Percentiles rank a stretch among this genome's conserved stretches.
phyloP scores from a whole-genome alignment of 2,888 invertebrate genomes.

The Miltochrista miniata region DNA sequence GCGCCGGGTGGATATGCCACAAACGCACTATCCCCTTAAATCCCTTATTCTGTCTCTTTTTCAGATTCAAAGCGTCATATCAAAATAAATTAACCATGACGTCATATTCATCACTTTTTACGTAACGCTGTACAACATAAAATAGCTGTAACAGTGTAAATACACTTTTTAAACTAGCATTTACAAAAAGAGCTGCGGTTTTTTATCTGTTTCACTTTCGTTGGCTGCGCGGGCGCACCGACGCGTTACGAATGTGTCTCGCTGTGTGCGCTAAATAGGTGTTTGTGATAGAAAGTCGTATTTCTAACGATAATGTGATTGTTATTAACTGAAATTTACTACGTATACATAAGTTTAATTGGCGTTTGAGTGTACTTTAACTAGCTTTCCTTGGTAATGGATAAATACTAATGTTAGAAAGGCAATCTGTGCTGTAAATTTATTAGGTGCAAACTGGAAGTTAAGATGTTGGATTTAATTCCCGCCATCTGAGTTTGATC shows the following conservation, averaged over 20 bases:
- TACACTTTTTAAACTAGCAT: conserved; percentile 1
- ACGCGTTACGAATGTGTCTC: conserved; percentile 34
- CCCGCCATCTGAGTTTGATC: too few species aligned
- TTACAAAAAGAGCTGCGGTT: conserved; percentile 19
- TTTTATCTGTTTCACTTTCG: conserved; percentile 51
- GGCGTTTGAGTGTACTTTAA: conserved; percentile 2
- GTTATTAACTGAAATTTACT: conserved; percentile 8
- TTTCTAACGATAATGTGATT: conserved; percentile 2
- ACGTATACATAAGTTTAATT: neutral
- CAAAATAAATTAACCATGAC: neutral
- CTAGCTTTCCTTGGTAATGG: conserved; percentile 9
- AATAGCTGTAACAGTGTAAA: conserved; percentile 1
- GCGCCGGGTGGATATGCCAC: too few species aligned
- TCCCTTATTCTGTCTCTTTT: too few species aligned
- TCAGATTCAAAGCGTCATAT: neutral
- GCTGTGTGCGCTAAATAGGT: conserved; percentile 15
- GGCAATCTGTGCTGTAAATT: neutral
- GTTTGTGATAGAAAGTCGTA: conserved; percentile 5
- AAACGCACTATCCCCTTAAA: too few species aligned
- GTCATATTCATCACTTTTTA: neutral
- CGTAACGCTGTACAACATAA: neutral
- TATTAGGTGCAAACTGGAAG: neutral
- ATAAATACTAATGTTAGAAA: neutral
- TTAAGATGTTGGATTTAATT: too few species aligned
- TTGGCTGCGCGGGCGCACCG: conserved; percentile 26